Base-by-base conservation (phyloP, 2,113 vertebrate species). In the Vulpes ferrilata region DNA sequence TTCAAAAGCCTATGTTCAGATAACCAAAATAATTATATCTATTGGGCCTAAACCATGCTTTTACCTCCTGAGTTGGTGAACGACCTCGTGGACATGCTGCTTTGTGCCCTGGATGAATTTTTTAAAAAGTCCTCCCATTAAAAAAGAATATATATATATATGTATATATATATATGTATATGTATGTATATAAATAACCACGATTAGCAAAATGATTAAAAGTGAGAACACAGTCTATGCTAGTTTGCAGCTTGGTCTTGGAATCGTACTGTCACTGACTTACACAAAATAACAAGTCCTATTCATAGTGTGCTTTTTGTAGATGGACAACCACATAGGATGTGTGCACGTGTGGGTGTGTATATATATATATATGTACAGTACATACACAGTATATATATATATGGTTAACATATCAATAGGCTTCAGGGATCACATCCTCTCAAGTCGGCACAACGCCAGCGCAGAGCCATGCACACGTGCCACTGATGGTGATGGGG, bases 381-480 rank as follows among this genome's bases (percentile, higher is more conserved):
- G 53, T n/a, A 64, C 38, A 20, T 60, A n/a, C 59, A 90, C 51
- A 59, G 12, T 53, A 79, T 30, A 95, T 86, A 88, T 73, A 71
- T 59, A 59, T 48, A 83, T 86, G 30, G 59, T 32, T 5, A 88
- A 92, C 96, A 60, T 6, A 92, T 88, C 35, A 4, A 55, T 10
- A 81, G 80, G 79, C 48, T 62, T 62, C 25, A 43, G 83, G 92
- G 59, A 62, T 92, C 86, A 93, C 82, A 73, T 64, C 87, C 83
- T 88, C 83, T 92, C 10, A 19, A 27, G 71, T 90, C 2, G 88
- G 92, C 84, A 95, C 91, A 65, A 96, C 0, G 88, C 90, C 91
- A 97, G 96, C 60, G 22, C 78, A 55, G 97, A 97, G 98, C 97
- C 98, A 98, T 98, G 98, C 98, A 98, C 48, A 55, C 27, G 62